Evolutionary conservation across 2,888 invertebrate genomes (phyloP).

Genomic region (Leistus spinibarbis): DNA sequence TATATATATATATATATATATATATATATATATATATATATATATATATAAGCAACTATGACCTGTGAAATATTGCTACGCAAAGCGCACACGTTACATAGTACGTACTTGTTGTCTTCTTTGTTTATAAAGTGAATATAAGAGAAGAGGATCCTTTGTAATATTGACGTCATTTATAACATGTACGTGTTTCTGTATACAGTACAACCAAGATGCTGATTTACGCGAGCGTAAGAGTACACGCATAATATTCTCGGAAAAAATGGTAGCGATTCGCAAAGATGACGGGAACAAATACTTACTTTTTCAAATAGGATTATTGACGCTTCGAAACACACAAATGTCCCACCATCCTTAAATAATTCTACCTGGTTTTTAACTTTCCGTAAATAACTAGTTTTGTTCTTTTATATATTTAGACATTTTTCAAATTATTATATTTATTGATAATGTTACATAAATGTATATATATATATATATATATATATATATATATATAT

Average conservation of each 20-base stretch:
- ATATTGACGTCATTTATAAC: background rate
- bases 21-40: too few relatives aligned
- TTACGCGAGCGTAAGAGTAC: background rate
- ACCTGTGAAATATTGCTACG: background rate
- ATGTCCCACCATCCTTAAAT: too few relatives aligned
- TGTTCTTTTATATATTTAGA: too few relatives aligned
- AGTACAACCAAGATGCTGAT: background rate
- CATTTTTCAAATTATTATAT: too few relatives aligned
- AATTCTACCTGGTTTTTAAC: too few relatives aligned
- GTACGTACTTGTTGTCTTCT: background rate
- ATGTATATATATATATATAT: too few relatives aligned
- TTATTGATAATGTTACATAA: too few relatives aligned
- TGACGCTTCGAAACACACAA: background rate
- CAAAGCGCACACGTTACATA: background rate
- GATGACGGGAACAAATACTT: background rate
- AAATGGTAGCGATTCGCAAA: background rate
- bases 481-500: too few relatives aligned
- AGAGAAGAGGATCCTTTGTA: background rate
- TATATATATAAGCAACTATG: background rate
- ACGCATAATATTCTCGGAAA: background rate
- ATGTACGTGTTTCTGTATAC: background rate
- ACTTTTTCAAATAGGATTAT: background rate
- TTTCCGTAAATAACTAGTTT: too few relatives aligned
- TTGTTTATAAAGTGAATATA: background rate
- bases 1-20: too few relatives aligned